Percentiles rank a stretch among this genome's conserved stretches.
These are phyloP conservation scores for Heterohyrax brucei DNA, from an alignment of 2,797 vertebrate species.

Conservation along the genomic window DNA sequence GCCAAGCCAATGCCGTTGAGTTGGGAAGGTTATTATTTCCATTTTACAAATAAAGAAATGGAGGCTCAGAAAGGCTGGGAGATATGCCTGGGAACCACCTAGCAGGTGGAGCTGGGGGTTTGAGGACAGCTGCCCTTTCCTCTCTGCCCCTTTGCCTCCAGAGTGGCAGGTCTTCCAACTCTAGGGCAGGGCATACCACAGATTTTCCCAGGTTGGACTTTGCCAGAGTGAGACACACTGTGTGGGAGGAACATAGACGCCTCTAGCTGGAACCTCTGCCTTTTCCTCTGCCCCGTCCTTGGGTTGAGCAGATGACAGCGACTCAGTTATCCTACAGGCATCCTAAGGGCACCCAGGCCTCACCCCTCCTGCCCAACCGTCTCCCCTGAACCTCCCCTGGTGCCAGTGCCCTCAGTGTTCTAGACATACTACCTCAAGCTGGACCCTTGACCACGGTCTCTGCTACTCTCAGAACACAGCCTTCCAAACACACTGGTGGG, in stretches of 20 bases:
- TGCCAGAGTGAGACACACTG: background rate
- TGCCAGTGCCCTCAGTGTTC: background rate
- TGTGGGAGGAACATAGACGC: rapidly evolving
- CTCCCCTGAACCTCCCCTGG: background rate
- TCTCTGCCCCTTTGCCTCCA: background rate
- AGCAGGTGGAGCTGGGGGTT: background rate
- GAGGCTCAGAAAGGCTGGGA: background rate
- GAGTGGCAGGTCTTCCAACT: background rate
- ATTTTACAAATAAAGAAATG: background rate
- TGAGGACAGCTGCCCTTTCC: background rate
- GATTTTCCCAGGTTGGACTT: background rate
- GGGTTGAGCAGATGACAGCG: background rate
- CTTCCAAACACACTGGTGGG: background rate
- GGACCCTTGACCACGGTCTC: background rate
- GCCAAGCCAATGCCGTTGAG: too few species aligned
- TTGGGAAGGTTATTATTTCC: background rate
- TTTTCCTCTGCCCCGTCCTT: background rate
- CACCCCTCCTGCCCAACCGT: background rate
- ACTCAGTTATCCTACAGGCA: background rate
- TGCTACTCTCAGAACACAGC: background rate
- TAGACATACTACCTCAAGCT: background rate
- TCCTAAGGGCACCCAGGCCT: background rate
- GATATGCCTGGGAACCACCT: background rate
- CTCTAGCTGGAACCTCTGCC: background rate
- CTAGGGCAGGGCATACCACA: background rate